Base-by-base conservation (phyloP, 64 coral and sea anemone species). In the Actinia equina region DNA sequence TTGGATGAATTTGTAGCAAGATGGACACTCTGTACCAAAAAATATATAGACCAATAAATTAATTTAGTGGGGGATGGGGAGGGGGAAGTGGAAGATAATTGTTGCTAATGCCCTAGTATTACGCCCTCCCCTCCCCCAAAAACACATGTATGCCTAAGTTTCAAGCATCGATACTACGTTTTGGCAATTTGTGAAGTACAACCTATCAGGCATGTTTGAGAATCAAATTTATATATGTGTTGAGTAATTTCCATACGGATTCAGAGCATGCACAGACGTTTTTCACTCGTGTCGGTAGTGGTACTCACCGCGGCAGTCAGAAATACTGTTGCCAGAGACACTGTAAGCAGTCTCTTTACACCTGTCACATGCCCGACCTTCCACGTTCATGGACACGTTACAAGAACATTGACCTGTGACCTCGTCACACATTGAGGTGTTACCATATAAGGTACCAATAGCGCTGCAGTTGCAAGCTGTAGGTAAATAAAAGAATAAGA, bases 261-360 rank as follows among this genome's bases (percentile, higher is more conserved):
- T 37, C 30, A 37, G 30, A 37, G 30, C 30, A 37, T 37, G 30
- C 30, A 1, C 30, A 37, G 30, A 37, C 30, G 30, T 37, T 37
- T 37, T 37, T 37, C 30, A 37, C 30, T 37, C 30, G 30, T 37
- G 30, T 8, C 0, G 25, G 69, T 52, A 76, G 19, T 52, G 46
- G 4, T 84, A 84, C 77, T 44, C 91, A 98, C 95, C 95, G 84
- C 88, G 45, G 49, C 95, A 98, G 63, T 60, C 86, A 45, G 89
- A 82, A 42, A 86, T 57, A 57, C 55, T 60, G 25, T 86, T 86
- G n/a, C 27, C 87, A 77, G 92, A 88, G 41, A 26, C 88, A 64
- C 91, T 98, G 82, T 86, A 94, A 4, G 92, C 84, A 84, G 94
- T 98, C 71, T 98, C 92, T 84, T 84, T 86, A 84, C 95, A 98